Evolutionary conservation across 2,888 invertebrate genomes (phyloP).

Genomic region (Rhabditoides inermis): DNA sequence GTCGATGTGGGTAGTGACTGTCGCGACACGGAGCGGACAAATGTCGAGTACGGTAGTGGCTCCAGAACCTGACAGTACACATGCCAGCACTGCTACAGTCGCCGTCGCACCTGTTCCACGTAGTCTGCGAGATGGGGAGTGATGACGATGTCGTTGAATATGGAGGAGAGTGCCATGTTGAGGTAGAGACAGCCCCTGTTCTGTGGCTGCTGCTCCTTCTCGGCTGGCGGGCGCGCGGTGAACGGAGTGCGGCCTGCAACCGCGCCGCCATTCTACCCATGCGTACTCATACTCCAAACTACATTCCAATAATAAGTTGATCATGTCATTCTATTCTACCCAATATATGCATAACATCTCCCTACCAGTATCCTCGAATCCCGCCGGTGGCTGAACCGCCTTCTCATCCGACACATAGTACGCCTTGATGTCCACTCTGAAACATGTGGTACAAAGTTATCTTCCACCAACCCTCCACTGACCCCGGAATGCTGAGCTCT

Average conservation of each 20-base stretch:
- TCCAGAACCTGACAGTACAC: conserved; percentile 24
- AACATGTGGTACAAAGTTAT: not conserved
- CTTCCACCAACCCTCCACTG: not conserved
- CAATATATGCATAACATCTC: no score
- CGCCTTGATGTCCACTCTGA: conserved; percentile 70
- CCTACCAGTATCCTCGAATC: not conserved
- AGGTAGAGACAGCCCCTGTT: conserved; percentile 79
- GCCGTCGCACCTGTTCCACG: conserved; percentile 82
- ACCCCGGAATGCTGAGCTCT: conserved; percentile 24
- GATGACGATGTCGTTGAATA: conserved; percentile 92
- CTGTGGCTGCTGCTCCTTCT: not conserved
- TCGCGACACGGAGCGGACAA: not conserved
- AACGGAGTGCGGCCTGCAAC: no score
- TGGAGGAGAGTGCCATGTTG: conserved; percentile 93
- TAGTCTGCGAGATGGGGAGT: conserved; percentile 86
- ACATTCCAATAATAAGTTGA: not conserved
- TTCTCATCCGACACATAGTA: conserved; percentile 39
- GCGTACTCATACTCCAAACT: no score
- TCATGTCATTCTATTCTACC: not conserved
- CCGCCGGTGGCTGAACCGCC: not conserved
- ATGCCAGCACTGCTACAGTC: no score
- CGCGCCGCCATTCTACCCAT: no score
- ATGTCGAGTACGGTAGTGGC: conserved; percentile 16
- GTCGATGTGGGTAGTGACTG: not conserved
- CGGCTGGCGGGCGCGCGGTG: no score